phyloP scores from a whole-genome alignment of 1,140 invertebrate species.

The Oreohelix idahoensis region DNA sequence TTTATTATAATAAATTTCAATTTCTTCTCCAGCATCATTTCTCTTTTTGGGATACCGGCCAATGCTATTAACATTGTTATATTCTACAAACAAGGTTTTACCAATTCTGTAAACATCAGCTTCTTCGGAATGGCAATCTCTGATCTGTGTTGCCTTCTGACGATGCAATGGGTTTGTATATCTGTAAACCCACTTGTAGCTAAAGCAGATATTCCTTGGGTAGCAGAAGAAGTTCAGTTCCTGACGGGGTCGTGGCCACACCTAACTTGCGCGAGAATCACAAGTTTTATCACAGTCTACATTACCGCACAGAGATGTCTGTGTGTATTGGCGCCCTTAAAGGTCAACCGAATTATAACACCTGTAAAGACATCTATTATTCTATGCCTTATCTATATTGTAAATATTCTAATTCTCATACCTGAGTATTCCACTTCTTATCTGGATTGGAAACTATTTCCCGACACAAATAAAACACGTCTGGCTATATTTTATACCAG shows the following conservation, averaged over 20 bases:
- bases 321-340: not conserved
- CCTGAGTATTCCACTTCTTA: not conserved
- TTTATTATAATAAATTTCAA: not conserved
- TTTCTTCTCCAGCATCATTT: not conserved
- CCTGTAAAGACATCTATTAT: not conserved
- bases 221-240: not conserved
- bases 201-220: not conserved
- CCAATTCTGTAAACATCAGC: constrained; percentile 2
- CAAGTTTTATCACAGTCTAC: not conserved
- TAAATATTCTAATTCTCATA: not conserved
- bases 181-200: not conserved
- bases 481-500: not conserved
- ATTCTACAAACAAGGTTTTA: constrained; percentile 25
- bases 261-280: not conserved
- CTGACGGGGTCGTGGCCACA: not conserved
- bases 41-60: not conserved
- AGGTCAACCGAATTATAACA: constrained; percentile 18
- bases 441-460: not conserved
- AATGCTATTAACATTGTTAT: constrained; percentile 7
- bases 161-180: not conserved
- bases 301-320: constrained; percentile 25
- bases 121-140: constrained; percentile 17
- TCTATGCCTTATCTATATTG: not conserved
- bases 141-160: not conserved
- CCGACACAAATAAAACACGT: not conserved